phyloP scores from a whole-genome alignment of 2,888 invertebrate species.

The Mythimna vitellina region DNA sequence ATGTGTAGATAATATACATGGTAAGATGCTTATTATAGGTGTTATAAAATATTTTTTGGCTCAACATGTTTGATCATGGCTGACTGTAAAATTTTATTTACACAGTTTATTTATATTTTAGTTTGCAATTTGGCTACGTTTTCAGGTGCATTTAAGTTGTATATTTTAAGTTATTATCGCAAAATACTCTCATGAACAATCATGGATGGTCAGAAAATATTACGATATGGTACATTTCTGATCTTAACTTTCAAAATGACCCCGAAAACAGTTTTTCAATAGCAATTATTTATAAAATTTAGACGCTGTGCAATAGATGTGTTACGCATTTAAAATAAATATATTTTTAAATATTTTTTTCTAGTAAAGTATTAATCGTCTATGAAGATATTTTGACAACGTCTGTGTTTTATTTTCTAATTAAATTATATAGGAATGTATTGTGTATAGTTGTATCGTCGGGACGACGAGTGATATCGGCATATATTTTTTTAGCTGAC shows the following conservation, averaged over 20 bases:
- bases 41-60: no score
- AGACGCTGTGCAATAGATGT: conserved; percentile 64
- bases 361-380: conserved; percentile 65
- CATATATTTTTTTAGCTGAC: conserved; percentile 50
- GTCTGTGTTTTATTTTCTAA: conserved; percentile 57
- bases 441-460: conserved; percentile 61
- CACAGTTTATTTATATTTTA: no score
- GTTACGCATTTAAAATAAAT: conserved; percentile 63
- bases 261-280: conserved; percentile 2
- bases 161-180: no score
- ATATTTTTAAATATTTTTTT: conserved; percentile 62
- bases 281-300: conserved; percentile 48
- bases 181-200: no score
- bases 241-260: conserved; percentile 1
- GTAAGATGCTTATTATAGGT: no score
- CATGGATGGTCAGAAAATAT: neutral
- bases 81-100: no score
- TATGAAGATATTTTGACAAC: conserved; percentile 61
- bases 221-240: conserved; percentile 22
- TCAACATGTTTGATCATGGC: no score
- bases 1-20: no score
- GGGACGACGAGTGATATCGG: conserved; percentile 48
- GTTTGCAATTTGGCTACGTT: no score
- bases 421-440: conserved; percentile 62
- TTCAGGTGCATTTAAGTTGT: no score